Evolutionary conservation across 2,888 invertebrate species (phyloP).

Genomic region (Prostheceraeus crozeri): DNA sequence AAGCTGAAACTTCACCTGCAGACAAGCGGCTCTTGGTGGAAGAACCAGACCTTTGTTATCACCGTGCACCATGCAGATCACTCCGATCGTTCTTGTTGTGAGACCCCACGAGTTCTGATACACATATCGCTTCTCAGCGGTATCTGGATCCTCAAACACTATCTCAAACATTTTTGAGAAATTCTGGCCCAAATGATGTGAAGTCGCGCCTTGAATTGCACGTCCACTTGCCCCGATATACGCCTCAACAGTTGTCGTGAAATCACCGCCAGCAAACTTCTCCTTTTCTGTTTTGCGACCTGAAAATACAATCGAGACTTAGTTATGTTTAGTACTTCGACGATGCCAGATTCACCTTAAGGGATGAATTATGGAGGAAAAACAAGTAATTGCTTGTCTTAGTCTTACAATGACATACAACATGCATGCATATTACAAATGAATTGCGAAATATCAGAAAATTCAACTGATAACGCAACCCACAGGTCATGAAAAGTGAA

Average conservation of each 20-base stretch:
- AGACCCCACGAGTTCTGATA: constrained; percentile 98
- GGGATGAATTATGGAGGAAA: too few species aligned
- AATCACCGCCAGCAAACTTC: constrained; percentile 95
- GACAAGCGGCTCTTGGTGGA: constrained; percentile 79
- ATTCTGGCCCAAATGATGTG: constrained; percentile 96
- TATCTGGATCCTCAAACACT: constrained; percentile 81
- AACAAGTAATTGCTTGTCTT: too few species aligned
- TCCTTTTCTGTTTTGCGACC: constrained; percentile 96
- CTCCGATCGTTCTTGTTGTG: constrained; percentile 88
- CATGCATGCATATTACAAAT: too few species aligned
- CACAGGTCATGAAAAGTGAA: too few species aligned
- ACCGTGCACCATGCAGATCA: constrained; percentile 71
- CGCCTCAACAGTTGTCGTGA: constrained; percentile 92
- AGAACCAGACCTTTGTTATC: constrained; percentile 91
- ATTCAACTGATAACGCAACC: too few species aligned
- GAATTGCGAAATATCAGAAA: too few species aligned
- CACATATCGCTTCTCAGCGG: constrained; percentile 66
- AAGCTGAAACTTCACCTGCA: constrained; percentile 62
- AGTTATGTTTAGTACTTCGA: too few species aligned
- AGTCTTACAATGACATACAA: too few species aligned
- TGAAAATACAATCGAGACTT: constrained; percentile 61
- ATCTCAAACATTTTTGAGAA: constrained; percentile 99
- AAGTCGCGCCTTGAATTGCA: constrained; percentile 88
- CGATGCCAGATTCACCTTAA: too few species aligned
- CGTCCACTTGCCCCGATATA: constrained; percentile 86